phyloP scores from a whole-genome alignment of 2,113 vertebrate species.

The Axis porcinus region DNA sequence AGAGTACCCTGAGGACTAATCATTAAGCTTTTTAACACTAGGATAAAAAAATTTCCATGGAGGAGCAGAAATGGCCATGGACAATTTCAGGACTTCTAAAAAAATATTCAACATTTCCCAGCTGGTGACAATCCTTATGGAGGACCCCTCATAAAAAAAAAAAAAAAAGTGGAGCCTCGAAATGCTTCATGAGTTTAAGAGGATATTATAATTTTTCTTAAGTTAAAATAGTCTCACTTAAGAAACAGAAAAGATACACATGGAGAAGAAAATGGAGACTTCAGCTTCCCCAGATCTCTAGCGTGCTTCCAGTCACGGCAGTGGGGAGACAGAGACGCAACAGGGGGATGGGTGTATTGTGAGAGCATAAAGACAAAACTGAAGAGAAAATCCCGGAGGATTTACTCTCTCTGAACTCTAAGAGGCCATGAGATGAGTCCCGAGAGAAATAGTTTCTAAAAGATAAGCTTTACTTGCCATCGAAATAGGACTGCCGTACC shows the following conservation, averaged over 20 bases:
- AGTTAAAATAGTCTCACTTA: conserved; percentile 37
- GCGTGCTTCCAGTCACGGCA: not conserved
- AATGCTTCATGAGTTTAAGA: not conserved
- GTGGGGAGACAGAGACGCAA: not conserved
- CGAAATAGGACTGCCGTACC: not conserved
- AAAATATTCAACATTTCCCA: conserved; percentile 34
- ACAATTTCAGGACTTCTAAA: not conserved
- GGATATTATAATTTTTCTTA: not conserved
- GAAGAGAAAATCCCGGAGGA: not conserved
- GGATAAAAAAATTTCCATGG: conserved; percentile 2
- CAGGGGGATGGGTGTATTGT: not conserved
- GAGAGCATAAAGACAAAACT: not conserved
- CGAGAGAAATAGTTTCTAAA: not conserved
- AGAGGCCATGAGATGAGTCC: not conserved
- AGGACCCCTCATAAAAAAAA: conserved; percentile 15
- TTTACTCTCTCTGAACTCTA: not conserved
- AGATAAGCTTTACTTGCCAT: not conserved
- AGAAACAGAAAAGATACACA: not conserved
- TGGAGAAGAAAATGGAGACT: not conserved
- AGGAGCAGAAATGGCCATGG: not conserved
- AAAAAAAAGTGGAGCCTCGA: conserved; percentile 21
- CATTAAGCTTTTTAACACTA: conserved; percentile 31
- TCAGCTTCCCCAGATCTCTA: not conserved
- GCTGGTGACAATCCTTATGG: not conserved
- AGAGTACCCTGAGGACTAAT: conserved; percentile 45